Conservation (phyloP, 2,888 invertebrate genomes). For the Chirona hameri region DNA sequence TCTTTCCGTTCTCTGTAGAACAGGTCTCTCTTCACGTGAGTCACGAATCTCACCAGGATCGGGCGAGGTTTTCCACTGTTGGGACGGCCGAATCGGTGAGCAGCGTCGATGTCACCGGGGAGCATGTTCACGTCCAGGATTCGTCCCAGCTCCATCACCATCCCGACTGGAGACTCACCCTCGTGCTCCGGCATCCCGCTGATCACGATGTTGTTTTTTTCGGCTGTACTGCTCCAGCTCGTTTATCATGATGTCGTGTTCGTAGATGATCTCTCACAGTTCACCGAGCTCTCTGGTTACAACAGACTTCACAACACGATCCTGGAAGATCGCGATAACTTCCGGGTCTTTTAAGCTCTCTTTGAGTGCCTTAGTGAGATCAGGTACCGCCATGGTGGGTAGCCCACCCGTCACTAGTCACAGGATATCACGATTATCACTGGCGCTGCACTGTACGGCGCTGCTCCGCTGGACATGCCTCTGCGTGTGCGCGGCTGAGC, state of each 20-base stretch:
- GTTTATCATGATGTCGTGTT: background rate
- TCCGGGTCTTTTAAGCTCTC: background rate
- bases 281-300: background rate
- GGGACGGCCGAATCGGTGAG: background rate
- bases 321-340: background rate
- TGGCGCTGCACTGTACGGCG: background rate
- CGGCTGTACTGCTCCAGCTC: background rate
- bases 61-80: background rate
- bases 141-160: background rate
- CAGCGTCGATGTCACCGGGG: background rate
- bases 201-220: background rate
- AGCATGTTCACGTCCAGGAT: background rate
- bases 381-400: background rate
- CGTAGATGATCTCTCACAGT: background rate
- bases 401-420: background rate
- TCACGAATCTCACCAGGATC: background rate
- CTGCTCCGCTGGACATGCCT: background rate
- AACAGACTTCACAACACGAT: background rate
- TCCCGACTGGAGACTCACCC: background rate
- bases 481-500: background rate
- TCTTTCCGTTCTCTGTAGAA: background rate
- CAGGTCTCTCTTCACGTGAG: background rate
- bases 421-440: background rate
- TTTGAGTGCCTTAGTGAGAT: background rate
- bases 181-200: background rate